Percentiles rank a stretch among this genome's conserved stretches.
phyloP scores from a whole-genome alignment of 2,113 vertebrate genomes.

The Myrmecophaga tridactyla region DNA sequence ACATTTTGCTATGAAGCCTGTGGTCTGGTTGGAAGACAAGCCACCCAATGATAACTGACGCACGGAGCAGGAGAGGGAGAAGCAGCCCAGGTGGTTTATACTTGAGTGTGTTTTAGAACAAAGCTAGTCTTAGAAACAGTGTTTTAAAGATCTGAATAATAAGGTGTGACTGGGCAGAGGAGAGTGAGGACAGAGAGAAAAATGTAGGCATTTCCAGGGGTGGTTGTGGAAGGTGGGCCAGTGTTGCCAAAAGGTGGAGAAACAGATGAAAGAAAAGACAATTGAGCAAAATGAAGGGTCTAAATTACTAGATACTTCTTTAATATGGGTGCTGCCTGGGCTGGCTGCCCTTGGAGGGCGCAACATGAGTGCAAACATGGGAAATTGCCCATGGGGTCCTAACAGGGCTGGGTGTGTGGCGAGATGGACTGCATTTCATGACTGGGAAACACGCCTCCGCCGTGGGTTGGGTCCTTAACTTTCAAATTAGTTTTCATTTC shows the following conservation, averaged over 20 bases:
- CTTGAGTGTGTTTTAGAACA: neutral
- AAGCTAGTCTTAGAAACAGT: neutral
- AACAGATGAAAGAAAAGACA: neutral
- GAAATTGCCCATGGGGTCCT: accelerated
- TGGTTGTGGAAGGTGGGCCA: neutral
- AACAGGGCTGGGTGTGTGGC: neutral
- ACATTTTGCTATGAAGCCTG: neutral
- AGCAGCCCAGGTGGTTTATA: neutral
- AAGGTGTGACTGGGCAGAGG: neutral
- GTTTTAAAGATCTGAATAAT: neutral
- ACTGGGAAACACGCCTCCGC: accelerated
- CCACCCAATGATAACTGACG: neutral
- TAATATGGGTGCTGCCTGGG: no score
- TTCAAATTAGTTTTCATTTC: neutral
- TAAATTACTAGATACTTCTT: neutral
- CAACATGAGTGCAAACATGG: neutral
- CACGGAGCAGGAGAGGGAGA: neutral
- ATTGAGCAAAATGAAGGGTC: neutral
- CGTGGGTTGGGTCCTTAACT: neutral
- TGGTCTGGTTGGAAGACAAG: neutral
- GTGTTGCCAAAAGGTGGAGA: neutral
- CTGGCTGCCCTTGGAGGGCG: neutral
- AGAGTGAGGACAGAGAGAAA: neutral
- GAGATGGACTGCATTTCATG: accelerated
- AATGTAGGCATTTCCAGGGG: neutral